phyloP scores from a whole-genome alignment of 2,888 invertebrate species.

The Gandaritis pyraliata region DNA sequence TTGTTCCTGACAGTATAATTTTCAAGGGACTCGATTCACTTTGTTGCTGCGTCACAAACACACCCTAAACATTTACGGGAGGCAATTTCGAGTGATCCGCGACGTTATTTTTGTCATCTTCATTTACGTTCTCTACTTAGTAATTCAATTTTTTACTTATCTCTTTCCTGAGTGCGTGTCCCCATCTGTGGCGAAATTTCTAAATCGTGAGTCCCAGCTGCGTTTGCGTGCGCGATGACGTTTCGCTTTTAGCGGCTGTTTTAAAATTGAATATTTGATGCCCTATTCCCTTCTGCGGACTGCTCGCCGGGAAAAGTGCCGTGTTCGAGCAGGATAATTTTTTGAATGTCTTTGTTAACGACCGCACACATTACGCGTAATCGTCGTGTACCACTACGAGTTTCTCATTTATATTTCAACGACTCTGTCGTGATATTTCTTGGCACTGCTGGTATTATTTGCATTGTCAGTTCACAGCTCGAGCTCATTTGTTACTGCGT shows the following conservation, averaged over 20 bases:
- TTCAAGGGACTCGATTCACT: constrained; percentile 71
- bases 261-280: constrained; percentile 85
- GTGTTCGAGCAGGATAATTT: constrained; percentile 74
- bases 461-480: neutral
- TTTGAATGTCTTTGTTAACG: constrained; percentile 75
- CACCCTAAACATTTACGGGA: constrained; percentile 74
- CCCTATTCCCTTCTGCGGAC: constrained; percentile 81
- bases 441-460: constrained; percentile 36
- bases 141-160: constrained; percentile 81
- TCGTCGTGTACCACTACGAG: constrained; percentile 58
- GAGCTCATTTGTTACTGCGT: neutral
- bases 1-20: constrained; percentile 83
- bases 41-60: constrained; percentile 70
- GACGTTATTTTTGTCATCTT: constrained; percentile 73
- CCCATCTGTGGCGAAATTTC: constrained; percentile 81
- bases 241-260: constrained; percentile 84
- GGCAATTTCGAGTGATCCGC: constrained; percentile 70
- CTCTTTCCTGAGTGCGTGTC: constrained; percentile 78
- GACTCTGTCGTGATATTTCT: constrained; percentile 51
- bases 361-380: constrained; percentile 67
- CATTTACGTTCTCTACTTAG: constrained; percentile 80
- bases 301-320: constrained; percentile 70
- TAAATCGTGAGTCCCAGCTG: constrained; percentile 83
- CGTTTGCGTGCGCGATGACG: constrained; percentile 78
- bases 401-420: constrained; percentile 63